Evolutionary conservation across 2,113 vertebrate species (phyloP).

Genomic region (Petrocephalus microphthalmus): DNA sequence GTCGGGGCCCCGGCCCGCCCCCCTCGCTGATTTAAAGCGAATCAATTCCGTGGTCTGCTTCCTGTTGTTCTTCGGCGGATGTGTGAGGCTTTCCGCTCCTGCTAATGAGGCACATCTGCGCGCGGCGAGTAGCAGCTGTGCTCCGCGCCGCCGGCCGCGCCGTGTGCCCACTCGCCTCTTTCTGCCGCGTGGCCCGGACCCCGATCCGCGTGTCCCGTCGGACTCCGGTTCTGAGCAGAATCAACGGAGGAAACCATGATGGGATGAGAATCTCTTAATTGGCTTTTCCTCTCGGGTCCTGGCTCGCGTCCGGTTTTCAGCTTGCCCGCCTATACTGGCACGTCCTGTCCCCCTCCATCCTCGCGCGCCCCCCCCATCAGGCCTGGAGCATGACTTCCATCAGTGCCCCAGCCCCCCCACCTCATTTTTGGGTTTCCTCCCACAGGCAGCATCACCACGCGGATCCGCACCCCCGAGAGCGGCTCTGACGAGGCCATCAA

Average conservation of each 20-base stretch:
- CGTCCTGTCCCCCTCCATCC: background rate
- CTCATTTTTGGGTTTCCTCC: slow-evolving; percentile 23
- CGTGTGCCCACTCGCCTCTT: background rate
- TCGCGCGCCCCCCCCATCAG: background rate
- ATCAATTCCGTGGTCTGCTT: background rate
- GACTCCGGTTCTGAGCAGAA: background rate
- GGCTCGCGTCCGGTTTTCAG: background rate
- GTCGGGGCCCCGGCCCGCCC: background rate
- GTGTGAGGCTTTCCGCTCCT: background rate
- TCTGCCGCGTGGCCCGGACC: background rate
- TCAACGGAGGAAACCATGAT: background rate
- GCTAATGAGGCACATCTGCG: slow-evolving; percentile 1
- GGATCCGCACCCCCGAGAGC: slow-evolving; percentile 75
- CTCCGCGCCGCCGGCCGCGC: background rate
- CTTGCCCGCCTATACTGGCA: background rate
- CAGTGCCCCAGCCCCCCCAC: no score
- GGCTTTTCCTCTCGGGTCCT: background rate
- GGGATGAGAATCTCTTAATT: background rate
- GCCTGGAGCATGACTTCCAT: background rate
- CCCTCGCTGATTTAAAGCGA: background rate
- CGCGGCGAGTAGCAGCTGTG: background rate
- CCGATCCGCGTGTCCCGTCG: background rate
- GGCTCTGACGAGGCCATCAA: slow-evolving; percentile 83
- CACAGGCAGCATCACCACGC: slow-evolving; percentile 81
- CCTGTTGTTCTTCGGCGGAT: background rate